These are phyloP conservation scores for Myiotriccus ornatus DNA, from an alignment of 2,797 vertebrate species.

Conservation along the genomic window DNA sequence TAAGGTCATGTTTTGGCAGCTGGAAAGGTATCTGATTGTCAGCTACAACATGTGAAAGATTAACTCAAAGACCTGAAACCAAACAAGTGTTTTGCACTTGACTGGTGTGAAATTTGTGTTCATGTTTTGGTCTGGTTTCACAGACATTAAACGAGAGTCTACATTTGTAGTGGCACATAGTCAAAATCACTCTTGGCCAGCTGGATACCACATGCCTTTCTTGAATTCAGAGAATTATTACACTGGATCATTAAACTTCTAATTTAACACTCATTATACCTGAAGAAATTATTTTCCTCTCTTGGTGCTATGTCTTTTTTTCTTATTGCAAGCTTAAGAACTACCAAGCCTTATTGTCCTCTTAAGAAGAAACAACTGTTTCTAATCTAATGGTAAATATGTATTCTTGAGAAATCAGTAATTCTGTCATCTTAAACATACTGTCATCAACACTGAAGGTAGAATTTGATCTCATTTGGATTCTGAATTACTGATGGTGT, in stretches of 20 bases:
- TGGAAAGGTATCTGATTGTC: background rate
- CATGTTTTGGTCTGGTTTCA: background rate
- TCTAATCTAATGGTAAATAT: background rate
- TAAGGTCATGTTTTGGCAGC: background rate
- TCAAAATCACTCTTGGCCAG: slow-evolving; percentile 6
- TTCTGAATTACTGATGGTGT: background rate
- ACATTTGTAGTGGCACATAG: background rate
- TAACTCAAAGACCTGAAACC: background rate
- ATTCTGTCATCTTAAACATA: background rate
- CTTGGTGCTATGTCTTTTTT: background rate
- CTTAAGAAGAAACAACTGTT: background rate
- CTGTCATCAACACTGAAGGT: background rate
- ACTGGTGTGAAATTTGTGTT: background rate
- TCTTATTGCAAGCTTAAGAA: background rate
- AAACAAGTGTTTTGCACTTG: background rate
- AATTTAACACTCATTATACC: slow-evolving; percentile 8
- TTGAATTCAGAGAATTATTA: slow-evolving; percentile 10
- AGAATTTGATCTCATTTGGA: background rate
- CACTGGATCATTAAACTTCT: slow-evolving; percentile 23
- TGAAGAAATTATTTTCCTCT: background rate
- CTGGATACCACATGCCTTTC: background rate
- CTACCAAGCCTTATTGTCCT: background rate
- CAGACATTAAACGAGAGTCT: background rate
- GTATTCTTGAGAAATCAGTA: background rate
- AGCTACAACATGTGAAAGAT: background rate